Percentiles rank a stretch among this genome's conserved stretches.
phyloP scores from a whole-genome alignment of 2,888 invertebrate genomes.

The Acanthopleura granulata region DNA sequence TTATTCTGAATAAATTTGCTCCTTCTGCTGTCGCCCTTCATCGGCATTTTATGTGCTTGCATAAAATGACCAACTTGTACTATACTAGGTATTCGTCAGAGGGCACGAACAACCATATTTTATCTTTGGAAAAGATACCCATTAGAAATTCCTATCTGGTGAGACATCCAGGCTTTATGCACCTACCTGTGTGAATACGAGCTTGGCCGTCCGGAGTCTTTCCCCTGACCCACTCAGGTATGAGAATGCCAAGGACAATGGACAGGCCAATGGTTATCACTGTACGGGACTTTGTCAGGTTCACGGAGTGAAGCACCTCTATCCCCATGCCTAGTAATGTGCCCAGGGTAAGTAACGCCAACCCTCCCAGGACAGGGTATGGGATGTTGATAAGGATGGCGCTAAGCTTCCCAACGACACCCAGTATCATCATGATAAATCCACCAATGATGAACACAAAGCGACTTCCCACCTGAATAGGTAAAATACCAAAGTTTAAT shows the following conservation, averaged over 20 bases:
- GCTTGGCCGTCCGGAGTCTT: background rate
- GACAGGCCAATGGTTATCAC: background rate
- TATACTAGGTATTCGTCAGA: no score
- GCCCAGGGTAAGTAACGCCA: background rate
- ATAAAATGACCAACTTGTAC: no score
- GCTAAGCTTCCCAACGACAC: conserved; percentile 10
- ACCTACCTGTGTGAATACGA: background rate
- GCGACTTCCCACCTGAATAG: conserved; percentile 6
- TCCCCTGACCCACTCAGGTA: background rate
- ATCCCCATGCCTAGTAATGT: conserved; percentile 12
- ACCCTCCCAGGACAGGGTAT: conserved; percentile 6
- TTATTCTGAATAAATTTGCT: no score
- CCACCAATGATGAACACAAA: conserved; percentile 2
- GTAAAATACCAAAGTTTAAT: no score
- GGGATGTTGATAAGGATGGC: conserved; percentile 11
- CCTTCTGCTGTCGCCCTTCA: no score
- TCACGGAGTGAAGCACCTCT: background rate
- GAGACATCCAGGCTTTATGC: no score
- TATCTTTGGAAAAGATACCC: no score
- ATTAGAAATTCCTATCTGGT: no score
- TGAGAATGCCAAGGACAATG: background rate
- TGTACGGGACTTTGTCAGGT: background rate
- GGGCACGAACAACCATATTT: no score
- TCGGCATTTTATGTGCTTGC: no score
- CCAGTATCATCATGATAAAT: conserved; percentile 16